Percentiles rank a stretch among this genome's conserved stretches.
Evolutionary conservation across 64 coral and sea anemone genomes (phyloP).

Genomic region (Actinia tenebrosa): DNA sequence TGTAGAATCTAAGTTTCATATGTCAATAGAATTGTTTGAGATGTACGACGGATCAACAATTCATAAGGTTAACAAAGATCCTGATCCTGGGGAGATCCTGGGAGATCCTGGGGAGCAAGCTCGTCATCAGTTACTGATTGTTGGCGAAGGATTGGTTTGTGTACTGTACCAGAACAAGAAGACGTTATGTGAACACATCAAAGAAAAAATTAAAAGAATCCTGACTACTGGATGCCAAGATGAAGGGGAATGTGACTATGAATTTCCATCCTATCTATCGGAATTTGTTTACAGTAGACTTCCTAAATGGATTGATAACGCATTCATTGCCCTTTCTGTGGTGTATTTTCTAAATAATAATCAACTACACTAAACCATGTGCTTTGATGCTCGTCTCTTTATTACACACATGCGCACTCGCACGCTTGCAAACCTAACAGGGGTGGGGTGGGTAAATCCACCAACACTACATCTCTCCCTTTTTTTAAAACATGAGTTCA

Average conservation of each 20-base stretch:
- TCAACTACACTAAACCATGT: no score
- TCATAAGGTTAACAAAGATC: not conserved
- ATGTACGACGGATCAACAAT: not conserved
- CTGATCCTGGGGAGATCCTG: no score
- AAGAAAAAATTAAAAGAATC: not conserved
- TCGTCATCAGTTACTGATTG: slow-evolving; percentile 6
- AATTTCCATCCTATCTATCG: slow-evolving; percentile 6
- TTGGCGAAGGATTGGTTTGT: slow-evolving; percentile 21
- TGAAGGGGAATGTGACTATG: not conserved
- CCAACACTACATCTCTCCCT: no score
- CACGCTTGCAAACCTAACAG: no score
- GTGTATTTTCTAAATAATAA: no score
- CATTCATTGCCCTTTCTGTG: slow-evolving; percentile 10
- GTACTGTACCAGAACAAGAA: slow-evolving; percentile 12
- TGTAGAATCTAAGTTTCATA: not conserved
- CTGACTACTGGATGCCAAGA: slow-evolving; percentile 3
- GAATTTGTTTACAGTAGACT: slow-evolving; percentile 2
- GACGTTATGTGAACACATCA: slow-evolving; percentile 19
- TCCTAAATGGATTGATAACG: slow-evolving; percentile 21
- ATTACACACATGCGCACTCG: no score
- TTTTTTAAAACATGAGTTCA: no score
- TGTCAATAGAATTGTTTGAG: not conserved
- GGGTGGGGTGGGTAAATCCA: no score
- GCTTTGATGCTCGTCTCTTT: no score
- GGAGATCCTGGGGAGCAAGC: not conserved